Base-by-base conservation (phyloP, 1,140 invertebrate genomes). In the Teleogryllus occipitalis region DNA sequence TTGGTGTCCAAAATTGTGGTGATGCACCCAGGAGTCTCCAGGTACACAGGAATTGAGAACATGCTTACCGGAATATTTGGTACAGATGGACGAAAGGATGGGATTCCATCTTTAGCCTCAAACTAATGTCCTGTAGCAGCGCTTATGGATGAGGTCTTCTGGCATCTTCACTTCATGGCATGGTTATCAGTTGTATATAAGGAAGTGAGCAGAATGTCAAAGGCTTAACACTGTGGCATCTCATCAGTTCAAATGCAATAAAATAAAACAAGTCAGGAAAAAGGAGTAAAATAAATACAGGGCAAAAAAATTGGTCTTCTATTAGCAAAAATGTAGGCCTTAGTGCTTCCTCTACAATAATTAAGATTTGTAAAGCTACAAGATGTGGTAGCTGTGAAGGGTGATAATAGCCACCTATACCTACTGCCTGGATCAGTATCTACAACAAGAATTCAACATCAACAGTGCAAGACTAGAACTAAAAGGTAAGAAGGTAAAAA, bases 21-120 rank as follows among this genome's bases (percentile, higher is more conserved):
- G 54, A 65, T 65, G 54, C 54, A 18, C 18, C 18, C 10, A 65
- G 54, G 54, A 65, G 27, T 18, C 54, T 65, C 54, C 54, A 65
- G 54, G 54, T 65, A 65, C 54, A 65, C 10, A 65, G 54, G 54
- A 65, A 65, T 18, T 18, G 18, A 10, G 54, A 14, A 65, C 54
- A 65, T 65, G 54, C 54, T 65, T 65, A 65, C 54, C 54, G 54
- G 54, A 65, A 18, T 65, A 18, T 14, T 65, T 10, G 54, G 54
- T 65, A 65, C 54, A 14, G 54, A 65, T 65, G 54, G 54, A 65
- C 54, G 54, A 14, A 65, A 65, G 54, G 54, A 65, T 65, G 54
- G 54, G 54, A 65, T 65, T 65, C 54, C 54, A 65, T 65, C 54
- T 65, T 39, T 65, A 65, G 54, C 54, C 54, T 65, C 54, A 65